Base-by-base conservation (phyloP, 2,888 invertebrate genomes). In the Stenodema calcarata region DNA sequence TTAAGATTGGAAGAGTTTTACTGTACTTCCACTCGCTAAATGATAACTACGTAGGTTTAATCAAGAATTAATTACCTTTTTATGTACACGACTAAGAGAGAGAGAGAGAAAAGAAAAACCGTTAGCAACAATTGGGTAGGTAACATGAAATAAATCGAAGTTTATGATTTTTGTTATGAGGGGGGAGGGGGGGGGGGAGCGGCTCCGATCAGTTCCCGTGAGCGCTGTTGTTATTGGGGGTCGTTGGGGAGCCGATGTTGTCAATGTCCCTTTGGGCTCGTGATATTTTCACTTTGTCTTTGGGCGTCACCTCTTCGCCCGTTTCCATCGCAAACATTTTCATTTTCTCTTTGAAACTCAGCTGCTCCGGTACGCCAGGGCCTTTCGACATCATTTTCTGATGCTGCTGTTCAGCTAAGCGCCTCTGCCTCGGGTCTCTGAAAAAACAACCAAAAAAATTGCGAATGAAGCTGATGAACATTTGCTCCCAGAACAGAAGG, bases 281-380 rank as follows among this genome's bases (percentile, higher is more conserved):
- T 54, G 98, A 99, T 91, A 97, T 97, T 93, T 98, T 99, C 87
- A 98, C 95, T 93, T 98, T 98, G 91, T 98, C 97, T 92, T 96
- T 96, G 89, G 98, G 98, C 88, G 98, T 97, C 90, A 95, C 94
- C 90, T 95, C 94, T 91, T 98, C 98, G 69, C 99, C 99, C 16
- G 98, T 96, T 92, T 99, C 98, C 92, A 96, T 94, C 70, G 99
- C 99, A 93, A 99, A 99, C 96, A 99, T 97, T 92, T 98, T 98
- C 98, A 99, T 99, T 92, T 99, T 99, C 92, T 99, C 99, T 91
- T 98, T 96, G 92, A 99, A 99, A 87, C 97, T 97, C 88, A 99
- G 93, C 90, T 98, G 97, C 91, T 99, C 98, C 86, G 94, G 94
- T 18, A 90, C 89, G 70, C 89, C 88, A 84, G 90, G 89, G 89